Base-by-base conservation (phyloP, 2,113 vertebrate genomes). In the Paramisgurnus dabryanus region DNA sequence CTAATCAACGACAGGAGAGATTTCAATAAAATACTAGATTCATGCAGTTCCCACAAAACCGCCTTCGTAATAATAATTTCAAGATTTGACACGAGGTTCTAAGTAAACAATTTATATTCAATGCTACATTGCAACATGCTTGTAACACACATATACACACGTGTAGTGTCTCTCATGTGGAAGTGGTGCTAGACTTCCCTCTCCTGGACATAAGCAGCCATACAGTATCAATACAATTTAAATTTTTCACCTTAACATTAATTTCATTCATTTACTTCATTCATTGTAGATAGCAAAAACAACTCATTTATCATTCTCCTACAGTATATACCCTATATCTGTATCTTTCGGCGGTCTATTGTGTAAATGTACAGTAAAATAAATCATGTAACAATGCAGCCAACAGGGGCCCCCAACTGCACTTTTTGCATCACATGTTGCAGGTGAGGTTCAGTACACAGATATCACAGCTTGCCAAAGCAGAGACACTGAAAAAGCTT, bases 1-100 rank as follows among this genome's bases (percentile, higher is more conserved):
- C 53, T 84, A 76, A 92, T 92, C 89, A 92, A 76, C 74, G 90
- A 93, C 90, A 84, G 85, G 80, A 86, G 78, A 66, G 15, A 57
- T 64, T 53, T 70, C 47, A 53, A 53, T 53, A 12, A 10, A 11
- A 10, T 57, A 3, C 7, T 6, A n/a, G 15, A 47, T 47, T 47
- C 57, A 81, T 87, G 79, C 4, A 41, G 58, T 76, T 17, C 13
- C 8, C 43, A 10, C 50, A 17, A 58, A 43, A 61, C 74, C 13
- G 34, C 39, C 11, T 39, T n/a, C 57, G 47, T 79, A 57, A 50
- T 41, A 41, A 63, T 67, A 39, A 47, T 53, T 13, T 39, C 1
- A 73, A 7, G 41, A 22, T 50, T 18, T 18, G 27, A 22, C 6
- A 66, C 77, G 53, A 81, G 76, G 67, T 83, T 86, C 13, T 13